These are phyloP conservation scores for Scaptomyza reducta DNA, from an alignment of 2,888 invertebrate genomes.

Conservation along the genomic window DNA sequence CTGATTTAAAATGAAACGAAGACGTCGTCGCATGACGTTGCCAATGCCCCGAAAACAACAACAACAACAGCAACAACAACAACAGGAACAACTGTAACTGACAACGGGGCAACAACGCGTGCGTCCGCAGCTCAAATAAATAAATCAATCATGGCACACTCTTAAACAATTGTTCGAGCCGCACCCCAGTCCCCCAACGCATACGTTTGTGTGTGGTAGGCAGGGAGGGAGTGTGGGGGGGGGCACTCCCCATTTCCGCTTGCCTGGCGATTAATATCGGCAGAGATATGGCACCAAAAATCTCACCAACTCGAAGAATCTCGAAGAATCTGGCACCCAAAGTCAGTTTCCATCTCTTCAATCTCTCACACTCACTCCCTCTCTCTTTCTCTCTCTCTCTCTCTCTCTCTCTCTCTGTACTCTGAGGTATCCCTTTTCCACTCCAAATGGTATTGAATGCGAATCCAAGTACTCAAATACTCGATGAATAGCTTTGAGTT, in stretches of 20 bases:
- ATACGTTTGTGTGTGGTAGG: conserved; percentile 8
- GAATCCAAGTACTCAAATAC: no score
- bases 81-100: conserved; percentile 16
- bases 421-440: no score
- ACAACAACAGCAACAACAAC: conserved; percentile 18
- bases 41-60: conserved; percentile 44
- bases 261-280: conserved; percentile 70
- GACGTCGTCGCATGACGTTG: conserved; percentile 58
- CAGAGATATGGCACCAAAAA: no score
- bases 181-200: background rate
- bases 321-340: no score
- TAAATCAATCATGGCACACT: conserved; percentile 75
- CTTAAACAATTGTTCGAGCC: conserved; percentile 26
- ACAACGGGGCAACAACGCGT: conserved; percentile 54
- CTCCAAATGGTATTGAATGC: no score
- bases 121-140: conserved; percentile 70
- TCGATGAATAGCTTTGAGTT: no score
- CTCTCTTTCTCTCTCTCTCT: no score
- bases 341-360: no score
- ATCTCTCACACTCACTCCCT: no score
- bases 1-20: conserved; percentile 73
- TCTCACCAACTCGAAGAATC: no score
- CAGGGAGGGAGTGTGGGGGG: conserved; percentile 32
- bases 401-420: no score
- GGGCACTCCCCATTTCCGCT: conserved; percentile 77